A percentile compares a stretch with the other conserved stretches of the same genome.
Conservation (phyloP, 2,888 invertebrate species). For the Pogonocherus hispidulus region DNA sequence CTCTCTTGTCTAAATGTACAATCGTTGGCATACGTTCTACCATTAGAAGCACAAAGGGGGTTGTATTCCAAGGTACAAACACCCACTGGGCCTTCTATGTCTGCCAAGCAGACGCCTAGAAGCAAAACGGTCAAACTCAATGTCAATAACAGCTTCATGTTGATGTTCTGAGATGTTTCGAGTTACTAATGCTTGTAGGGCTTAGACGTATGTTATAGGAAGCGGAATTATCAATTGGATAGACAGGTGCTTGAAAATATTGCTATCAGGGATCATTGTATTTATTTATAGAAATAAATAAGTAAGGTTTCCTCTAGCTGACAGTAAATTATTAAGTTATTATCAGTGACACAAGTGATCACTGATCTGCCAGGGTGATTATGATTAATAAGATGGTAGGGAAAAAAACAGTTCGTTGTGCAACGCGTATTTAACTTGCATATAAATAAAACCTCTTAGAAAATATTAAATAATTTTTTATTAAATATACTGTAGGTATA, state of each 20-base stretch:
- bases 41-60: constrained; percentile 20
- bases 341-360: too few species aligned
- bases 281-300: too few species aligned
- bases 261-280: neutral
- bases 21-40: constrained; percentile 19
- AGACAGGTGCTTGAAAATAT: neutral
- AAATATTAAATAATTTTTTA: too few species aligned
- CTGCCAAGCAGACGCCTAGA: neutral
- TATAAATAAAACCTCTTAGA: too few species aligned
- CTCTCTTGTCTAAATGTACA: constrained; percentile 15
- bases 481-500: too few species aligned
- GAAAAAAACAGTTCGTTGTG: too few species aligned
- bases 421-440: too few species aligned
- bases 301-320: too few species aligned
- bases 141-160: neutral
- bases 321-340: too few species aligned
- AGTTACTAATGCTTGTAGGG: neutral
- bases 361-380: too few species aligned
- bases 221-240: neutral
- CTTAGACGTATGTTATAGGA: neutral
- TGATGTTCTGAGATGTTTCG: neutral
- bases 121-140: neutral
- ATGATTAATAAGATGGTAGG: too few species aligned
- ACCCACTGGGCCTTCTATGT: neutral
- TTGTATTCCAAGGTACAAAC: constrained; percentile 15